phyloP scores from a whole-genome alignment of 2,113 vertebrate species.

The Cephalopholis sonnerati region DNA sequence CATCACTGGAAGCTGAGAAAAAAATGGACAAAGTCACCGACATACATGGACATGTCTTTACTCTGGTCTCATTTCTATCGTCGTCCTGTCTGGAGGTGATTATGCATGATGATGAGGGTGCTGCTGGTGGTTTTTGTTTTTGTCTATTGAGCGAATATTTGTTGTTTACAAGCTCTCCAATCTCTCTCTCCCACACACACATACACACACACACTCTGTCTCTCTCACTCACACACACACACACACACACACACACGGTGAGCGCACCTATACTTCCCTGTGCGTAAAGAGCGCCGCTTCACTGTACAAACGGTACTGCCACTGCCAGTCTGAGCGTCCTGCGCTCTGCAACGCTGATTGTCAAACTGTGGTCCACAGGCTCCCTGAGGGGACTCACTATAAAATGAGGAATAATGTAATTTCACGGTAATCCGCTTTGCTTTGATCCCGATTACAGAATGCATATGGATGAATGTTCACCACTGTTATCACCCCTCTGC shows the following conservation, averaged over 20 bases:
- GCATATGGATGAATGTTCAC: slow-evolving; percentile 42
- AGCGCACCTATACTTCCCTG: slow-evolving; percentile 19
- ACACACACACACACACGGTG: background rate
- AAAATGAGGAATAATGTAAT: slow-evolving; percentile 62
- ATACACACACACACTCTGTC: background rate
- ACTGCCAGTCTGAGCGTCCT: slow-evolving; percentile 12
- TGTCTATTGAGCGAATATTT: background rate
- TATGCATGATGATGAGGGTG: background rate
- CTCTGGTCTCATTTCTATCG: background rate
- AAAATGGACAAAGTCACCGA: no score
- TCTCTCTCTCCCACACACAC: background rate
- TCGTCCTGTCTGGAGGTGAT: slow-evolving; percentile 22
- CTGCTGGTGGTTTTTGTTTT: slow-evolving; percentile 8
- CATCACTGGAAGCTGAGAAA: background rate
- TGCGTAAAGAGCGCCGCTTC: slow-evolving; percentile 74
- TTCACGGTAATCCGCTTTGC: slow-evolving; percentile 63
- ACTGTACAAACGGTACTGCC: slow-evolving; percentile 56
- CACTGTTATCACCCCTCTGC: slow-evolving; percentile 22
- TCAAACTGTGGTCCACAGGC: slow-evolving; percentile 42
- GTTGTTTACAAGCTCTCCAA: background rate
- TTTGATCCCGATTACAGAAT: slow-evolving; percentile 44
- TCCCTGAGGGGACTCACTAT: slow-evolving; percentile 46
- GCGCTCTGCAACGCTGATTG: slow-evolving; percentile 36
- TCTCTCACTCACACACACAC: slow-evolving; percentile 27
- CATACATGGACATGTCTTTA: background rate